Conservation (phyloP, 2,888 invertebrate genomes). For the Tineola bisselliella region DNA sequence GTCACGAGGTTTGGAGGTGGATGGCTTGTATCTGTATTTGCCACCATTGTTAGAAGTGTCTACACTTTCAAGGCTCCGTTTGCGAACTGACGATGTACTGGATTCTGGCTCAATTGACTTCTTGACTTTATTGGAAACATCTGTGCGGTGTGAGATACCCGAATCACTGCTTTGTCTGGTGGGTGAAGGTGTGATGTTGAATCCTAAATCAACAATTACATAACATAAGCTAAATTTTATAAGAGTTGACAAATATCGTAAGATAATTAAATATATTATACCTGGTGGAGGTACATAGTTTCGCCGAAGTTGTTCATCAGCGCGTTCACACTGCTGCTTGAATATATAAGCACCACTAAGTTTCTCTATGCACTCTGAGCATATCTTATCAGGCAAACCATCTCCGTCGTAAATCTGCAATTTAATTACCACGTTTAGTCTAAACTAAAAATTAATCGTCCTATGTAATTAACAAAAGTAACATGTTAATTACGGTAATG, state of each 20-base stretch:
- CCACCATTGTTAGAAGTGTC: constrained; percentile 37
- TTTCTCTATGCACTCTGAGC: constrained; percentile 60
- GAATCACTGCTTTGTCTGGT: constrained; percentile 60
- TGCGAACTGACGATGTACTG: constrained; percentile 35
- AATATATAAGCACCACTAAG: constrained; percentile 61
- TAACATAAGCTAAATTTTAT: no score
- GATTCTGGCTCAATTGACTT: constrained; percentile 32
- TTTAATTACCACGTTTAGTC: no score
- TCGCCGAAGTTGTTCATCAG: constrained; percentile 54
- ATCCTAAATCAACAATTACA: constrained; percentile 28
- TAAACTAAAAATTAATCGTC: no score
- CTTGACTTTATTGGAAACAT: constrained; percentile 41
- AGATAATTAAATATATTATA: constrained; percentile 17
- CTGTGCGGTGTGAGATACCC: constrained; percentile 54
- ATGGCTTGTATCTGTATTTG: constrained; percentile 37
- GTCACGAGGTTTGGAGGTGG: constrained; percentile 37
- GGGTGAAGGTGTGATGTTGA: constrained; percentile 36
- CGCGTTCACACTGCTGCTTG: constrained; percentile 61
- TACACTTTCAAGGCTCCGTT: constrained; percentile 45
- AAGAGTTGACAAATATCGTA: no score
- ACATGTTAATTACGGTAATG: no score
- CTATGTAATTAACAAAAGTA: no score
- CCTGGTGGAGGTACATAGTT: constrained; percentile 59
- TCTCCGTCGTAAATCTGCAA: constrained; percentile 56
- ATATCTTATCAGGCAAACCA: constrained; percentile 60